Base-by-base conservation (phyloP, 2,113 vertebrate species). In the Suncus etruscus region DNA sequence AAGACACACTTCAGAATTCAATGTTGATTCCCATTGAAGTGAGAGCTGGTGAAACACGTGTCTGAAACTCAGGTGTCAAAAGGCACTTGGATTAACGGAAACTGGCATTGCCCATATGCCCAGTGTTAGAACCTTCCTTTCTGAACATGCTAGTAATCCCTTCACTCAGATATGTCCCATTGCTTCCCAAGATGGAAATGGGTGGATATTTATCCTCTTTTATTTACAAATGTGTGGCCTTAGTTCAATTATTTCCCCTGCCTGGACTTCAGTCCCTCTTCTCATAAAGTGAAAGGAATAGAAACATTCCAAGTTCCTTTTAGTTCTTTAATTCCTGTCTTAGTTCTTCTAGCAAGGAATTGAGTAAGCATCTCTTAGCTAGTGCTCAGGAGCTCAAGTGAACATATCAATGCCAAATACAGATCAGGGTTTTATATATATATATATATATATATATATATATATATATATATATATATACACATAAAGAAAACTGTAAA, bases 251-350 rank as follows among this genome's bases (percentile, higher is more conserved):
- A 47, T 32, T 61, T 84, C 27, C 48, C 45, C 10, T 61, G 8
- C 48, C 48, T 90, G 25, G 79, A 50, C 66, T 68, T 90, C 58
- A 51, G 1, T 31, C 18, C 27, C n/a, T 79, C 68, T 27, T 61
- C 32, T 65, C 75, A 32, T 58, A 74, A 83, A 87, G 78, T 47
- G 74, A 92, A 70, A 82, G 24, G 18, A 11, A 51, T 48, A 73
- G 68, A 45, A 69, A 74, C 79, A 68, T 68, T 48, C 66, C 73
- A 88, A 25, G 1, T 74, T 51, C 8, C 10, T 61, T 79, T 24
- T 83, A 87, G 29, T 50, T 74, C 73, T 72, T 24, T 4, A 29
- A 3, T 48, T 47, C 32, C 74, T n/a, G 54, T 73, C n/a, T 32
- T 69, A 58, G 31, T 29, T 25, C 61, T 29, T 25, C 61, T 45